Evolutionary conservation across 2,113 vertebrate genomes (phyloP).

Genomic region (Emydura subglobosa): DNA sequence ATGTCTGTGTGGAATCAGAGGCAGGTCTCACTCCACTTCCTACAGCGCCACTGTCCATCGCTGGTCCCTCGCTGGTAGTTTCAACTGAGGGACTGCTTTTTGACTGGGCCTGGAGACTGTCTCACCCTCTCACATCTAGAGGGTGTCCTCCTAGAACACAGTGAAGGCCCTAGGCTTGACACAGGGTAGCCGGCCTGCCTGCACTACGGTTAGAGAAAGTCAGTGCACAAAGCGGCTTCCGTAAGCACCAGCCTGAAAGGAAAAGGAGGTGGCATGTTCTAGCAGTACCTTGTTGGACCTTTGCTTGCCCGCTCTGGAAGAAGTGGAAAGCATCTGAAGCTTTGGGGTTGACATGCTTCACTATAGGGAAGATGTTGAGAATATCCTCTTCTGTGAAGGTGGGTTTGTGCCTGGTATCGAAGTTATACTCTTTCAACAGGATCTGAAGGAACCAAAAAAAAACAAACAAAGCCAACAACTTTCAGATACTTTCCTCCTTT

Average conservation of each 20-base stretch:
- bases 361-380: constrained; percentile 97
- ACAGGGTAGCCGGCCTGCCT: accelerated
- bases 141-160: accelerated
- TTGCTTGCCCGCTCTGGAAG: constrained; percentile 99
- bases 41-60: accelerated
- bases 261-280: accelerated
- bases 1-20: background rate
- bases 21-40: background rate
- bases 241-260: background rate
- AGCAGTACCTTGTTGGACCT: constrained; percentile 95
- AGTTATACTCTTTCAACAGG: constrained; percentile 97
- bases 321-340: constrained; percentile 98
- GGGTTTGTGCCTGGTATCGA: constrained; percentile 96
- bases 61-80: background rate
- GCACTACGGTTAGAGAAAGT: accelerated
- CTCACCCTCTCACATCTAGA: background rate
- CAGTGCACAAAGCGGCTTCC: background rate
- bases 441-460: constrained; percentile 78
- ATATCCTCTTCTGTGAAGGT: constrained; percentile 98
- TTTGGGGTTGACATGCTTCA: constrained; percentile 98
- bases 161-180: accelerated
- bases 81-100: background rate
- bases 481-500: background rate
- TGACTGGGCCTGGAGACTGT: background rate
- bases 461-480: background rate